A percentile compares a stretch with the other conserved stretches of the same genome.
Conservation (phyloP, 2,888 invertebrate species). For the Cynaeus angustus region DNA sequence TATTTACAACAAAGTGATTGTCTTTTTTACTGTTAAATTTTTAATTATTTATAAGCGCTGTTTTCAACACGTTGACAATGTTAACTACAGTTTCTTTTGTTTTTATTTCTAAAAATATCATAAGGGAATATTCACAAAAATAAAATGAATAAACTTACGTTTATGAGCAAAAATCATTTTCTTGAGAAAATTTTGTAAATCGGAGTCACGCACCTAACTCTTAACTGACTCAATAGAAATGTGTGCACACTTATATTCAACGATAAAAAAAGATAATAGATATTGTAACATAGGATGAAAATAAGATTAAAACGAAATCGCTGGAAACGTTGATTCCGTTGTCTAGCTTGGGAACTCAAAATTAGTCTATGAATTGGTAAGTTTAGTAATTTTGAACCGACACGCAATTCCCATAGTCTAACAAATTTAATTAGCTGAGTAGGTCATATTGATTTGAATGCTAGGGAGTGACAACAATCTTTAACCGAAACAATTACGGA, state of each 20-base stretch:
- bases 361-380: no score
- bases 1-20: no score
- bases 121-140: not conserved
- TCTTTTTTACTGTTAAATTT: no score
- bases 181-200: not conserved
- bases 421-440: slow-evolving; percentile 44
- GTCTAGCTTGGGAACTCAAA: not conserved
- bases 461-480: slow-evolving; percentile 40
- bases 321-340: not conserved
- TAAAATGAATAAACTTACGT: slow-evolving; percentile 20
- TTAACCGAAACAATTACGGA: not conserved
- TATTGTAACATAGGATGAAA: slow-evolving; percentile 6
- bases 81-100: no score
- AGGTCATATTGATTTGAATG: slow-evolving; percentile 40
- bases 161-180: slow-evolving; percentile 26
- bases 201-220: slow-evolving; percentile 8
- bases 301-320: not conserved
- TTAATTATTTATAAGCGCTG: no score
- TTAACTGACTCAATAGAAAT: slow-evolving; percentile 15
- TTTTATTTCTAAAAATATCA: no score
- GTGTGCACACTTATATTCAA: slow-evolving; percentile 10
- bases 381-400: not conserved
- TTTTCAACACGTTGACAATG: no score
- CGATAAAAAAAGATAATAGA: slow-evolving; percentile 24
- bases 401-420: slow-evolving; percentile 14